A percentile compares a stretch with the other conserved stretches of the same genome.
These are phyloP conservation scores for Australoheros scitulus DNA, from an alignment of 2,113 vertebrate genomes.

Conservation along the genomic window DNA sequence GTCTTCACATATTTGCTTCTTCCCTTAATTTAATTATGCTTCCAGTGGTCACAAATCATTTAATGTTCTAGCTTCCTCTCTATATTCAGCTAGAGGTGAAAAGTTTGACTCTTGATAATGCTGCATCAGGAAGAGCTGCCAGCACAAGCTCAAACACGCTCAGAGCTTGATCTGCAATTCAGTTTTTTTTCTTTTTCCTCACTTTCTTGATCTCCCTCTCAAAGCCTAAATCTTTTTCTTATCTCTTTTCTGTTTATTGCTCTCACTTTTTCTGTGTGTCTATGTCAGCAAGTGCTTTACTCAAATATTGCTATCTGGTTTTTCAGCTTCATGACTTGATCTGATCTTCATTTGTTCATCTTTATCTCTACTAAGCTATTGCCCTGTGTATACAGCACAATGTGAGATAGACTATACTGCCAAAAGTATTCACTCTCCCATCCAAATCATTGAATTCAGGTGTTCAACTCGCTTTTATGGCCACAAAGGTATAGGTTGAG, in stretches of 20 bases:
- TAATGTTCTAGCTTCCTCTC: background rate
- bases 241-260: background rate
- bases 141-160: conserved; percentile 23
- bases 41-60: background rate
- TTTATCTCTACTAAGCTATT: background rate
- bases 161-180: conserved; percentile 55
- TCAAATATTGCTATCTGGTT: background rate
- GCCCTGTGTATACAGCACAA: background rate
- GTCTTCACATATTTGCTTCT: background rate
- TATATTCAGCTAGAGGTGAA: conserved; percentile 37
- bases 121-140: conserved; percentile 39
- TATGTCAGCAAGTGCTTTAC: background rate
- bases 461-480: no score
- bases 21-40: background rate
- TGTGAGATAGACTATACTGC: background rate
- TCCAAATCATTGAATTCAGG: no score
- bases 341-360: background rate
- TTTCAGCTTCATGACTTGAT: background rate
- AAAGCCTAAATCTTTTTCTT: conserved; percentile 29
- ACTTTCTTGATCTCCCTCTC: background rate
- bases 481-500: no score
- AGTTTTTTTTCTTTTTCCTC: conserved; percentile 19
- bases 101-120: conserved; percentile 37
- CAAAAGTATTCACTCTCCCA: no score
- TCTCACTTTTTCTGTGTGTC: conserved; percentile 2